Conservation (phyloP, 2,797 vertebrate species). For the Urophycis tenuis region DNA sequence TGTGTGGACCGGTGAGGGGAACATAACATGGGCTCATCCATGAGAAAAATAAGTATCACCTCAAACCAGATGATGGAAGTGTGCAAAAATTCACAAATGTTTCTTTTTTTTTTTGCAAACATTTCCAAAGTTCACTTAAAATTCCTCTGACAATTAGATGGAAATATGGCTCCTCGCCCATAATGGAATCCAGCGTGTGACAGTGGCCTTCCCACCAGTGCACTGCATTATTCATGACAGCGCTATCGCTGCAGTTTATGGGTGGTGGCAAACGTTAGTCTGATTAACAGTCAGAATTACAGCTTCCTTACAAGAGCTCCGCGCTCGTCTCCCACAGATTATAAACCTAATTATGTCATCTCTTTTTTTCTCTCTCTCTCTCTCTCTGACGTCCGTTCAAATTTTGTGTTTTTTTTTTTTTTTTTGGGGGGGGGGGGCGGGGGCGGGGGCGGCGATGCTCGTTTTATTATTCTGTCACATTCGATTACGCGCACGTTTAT, state of each 20-base stretch:
- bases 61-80: no score
- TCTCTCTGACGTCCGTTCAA: no score
- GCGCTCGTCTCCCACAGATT: conserved; percentile 58
- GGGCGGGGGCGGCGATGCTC: no score
- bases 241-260: conserved; percentile 42
- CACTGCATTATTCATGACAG: conserved; percentile 55
- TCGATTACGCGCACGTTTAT: conserved; percentile 61
- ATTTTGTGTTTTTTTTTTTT: conserved; percentile 37
- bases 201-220: conserved; percentile 13
- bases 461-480: conserved; percentile 71
- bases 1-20: no score
- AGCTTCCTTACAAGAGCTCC: conserved; percentile 40
- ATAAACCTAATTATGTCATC: conserved; percentile 58
- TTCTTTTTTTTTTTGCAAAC: no score
- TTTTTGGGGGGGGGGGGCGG: conserved; percentile 5
- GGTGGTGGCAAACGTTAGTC: conserved; percentile 43
- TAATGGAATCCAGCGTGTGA: conserved; percentile 43
- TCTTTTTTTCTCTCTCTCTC: conserved; percentile 37
- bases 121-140: no score
- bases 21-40: no score
- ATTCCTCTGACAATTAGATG: no score
- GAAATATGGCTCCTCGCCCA: conserved; percentile 8
- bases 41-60: no score
- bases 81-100: no score
- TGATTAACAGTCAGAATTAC: conserved; percentile 60